A percentile compares a stretch with the other conserved stretches of the same genome.
phyloP scores from a whole-genome alignment of 23 tunicate genomes.

The Trididemnum clinides region DNA sequence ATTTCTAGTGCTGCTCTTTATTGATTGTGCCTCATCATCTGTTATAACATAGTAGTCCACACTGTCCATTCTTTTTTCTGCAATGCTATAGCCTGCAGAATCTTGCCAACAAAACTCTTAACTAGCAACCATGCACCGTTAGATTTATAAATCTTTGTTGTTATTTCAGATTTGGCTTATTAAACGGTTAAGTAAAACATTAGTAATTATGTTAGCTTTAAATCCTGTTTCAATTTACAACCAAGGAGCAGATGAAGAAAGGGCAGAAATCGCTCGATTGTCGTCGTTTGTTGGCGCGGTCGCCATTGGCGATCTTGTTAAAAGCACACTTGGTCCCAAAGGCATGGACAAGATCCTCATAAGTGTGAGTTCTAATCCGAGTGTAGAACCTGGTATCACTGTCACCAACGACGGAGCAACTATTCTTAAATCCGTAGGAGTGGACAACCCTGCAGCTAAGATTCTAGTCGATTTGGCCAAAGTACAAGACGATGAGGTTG shows the following conservation, averaged over 20 bases:
- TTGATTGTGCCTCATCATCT: too few species aligned
- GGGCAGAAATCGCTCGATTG: conserved; percentile 99
- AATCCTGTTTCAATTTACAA: conserved; percentile 93
- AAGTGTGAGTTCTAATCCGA: conserved; percentile 50
- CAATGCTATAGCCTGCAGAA: too few species aligned
- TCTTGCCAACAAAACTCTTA: too few species aligned
- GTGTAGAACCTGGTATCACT: conserved; percentile 75
- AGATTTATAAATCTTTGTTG: too few species aligned
- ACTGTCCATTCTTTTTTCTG: too few species aligned
- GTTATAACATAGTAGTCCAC: too few species aligned
- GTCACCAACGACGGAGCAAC: conserved; percentile 99
- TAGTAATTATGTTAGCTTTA: conserved; percentile 73
- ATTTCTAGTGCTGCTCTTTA: too few species aligned
- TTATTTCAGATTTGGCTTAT: too few species aligned
- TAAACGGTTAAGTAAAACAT: too few species aligned
- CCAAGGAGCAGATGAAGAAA: conserved; percentile 97
- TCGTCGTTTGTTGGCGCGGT: conserved; percentile 97
- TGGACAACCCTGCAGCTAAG: conserved; percentile 99
- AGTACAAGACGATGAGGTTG: conserved; percentile 99
- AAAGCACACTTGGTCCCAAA: conserved; percentile 96
- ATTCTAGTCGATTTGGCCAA: conserved; percentile 74
- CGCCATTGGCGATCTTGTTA: conserved; percentile 99
- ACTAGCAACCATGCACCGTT: too few species aligned
- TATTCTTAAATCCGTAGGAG: conserved; percentile 88
- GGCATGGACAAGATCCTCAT: conserved; percentile 99